Evolutionary conservation across 2,888 invertebrate species (phyloP), one percentile per base, ranked within the genome.

Genomic region (Plutella xylostella): DNA sequence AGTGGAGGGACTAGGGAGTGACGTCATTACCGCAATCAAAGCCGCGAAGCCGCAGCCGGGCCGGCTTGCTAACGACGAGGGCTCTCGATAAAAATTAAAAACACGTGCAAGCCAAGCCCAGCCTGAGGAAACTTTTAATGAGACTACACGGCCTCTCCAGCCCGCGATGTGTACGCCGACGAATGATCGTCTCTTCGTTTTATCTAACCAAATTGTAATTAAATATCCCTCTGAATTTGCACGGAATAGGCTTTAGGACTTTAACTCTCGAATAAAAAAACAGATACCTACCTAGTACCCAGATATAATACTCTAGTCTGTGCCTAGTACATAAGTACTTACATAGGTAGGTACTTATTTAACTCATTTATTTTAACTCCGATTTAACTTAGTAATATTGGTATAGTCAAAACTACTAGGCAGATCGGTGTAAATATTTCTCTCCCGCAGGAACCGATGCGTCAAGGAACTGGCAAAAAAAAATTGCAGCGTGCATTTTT

Each of bases 61-160:
- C 35, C 50, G 28, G 48, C 21, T 50, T 50, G 65, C 72, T 76
- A 77, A 78, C 79, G 76, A 78, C 64, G 72, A 83, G 82, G 63
- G 76, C 80, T 82, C 82, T 83, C 83, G 82, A 83, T 83, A 83
- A 82, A 83, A 83, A 83, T 82, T 83, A 83, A 83, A 83, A 83
- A 83, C 83, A 83, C 80, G 82, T 82, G 82, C 82, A 77, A 70
- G 71, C 75, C 80, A 77, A 70, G 71, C 75, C 72, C 73, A 71
- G 76, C 69, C 79, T 72, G 75, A 83, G 80, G 80, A 83, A 83
- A 83, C 72, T 83, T 83, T 83, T 83, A 83, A 83, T 83, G 83
- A 82, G 74, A 74, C 72, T 72, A 76, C 76, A 73, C 71, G 71
- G 68, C 60, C 62, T 60, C 61, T 67, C 63, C 62, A n/a, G 61